These are phyloP conservation scores for Stichopus horrens DNA, from an alignment of 53 echinoderm and acorn worm genomes.

Conservation along the genomic window DNA sequence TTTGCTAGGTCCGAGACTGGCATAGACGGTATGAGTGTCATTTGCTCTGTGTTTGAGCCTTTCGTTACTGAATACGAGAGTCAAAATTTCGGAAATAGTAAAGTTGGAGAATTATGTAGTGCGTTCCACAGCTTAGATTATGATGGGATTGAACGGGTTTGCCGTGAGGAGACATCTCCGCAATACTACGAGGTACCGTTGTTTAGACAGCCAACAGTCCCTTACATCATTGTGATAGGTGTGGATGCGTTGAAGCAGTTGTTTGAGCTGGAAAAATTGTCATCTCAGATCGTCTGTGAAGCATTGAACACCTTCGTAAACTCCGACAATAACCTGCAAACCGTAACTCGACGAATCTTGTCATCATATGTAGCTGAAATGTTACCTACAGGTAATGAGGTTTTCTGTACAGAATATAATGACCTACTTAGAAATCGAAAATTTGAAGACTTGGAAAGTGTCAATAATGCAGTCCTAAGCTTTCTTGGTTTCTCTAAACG, in stretches of 20 bases:
- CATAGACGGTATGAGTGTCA: background rate
- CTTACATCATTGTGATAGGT: background rate
- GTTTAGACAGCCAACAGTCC: background rate
- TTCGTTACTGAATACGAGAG: background rate
- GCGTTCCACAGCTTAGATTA: background rate
- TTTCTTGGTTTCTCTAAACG: background rate
- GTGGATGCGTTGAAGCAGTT: background rate
- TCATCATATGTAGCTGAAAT: background rate
- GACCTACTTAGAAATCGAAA: background rate
- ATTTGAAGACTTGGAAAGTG: background rate
- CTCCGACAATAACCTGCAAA: background rate
- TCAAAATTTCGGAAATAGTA: background rate
- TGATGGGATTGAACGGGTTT: background rate
- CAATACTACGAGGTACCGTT: background rate
- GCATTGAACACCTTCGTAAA: background rate
- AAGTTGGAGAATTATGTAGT: background rate
- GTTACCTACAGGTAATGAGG: background rate
- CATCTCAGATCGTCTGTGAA: background rate
- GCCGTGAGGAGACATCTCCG: background rate
- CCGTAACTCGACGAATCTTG: background rate
- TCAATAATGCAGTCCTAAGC: background rate
- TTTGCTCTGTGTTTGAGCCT: constrained; percentile 1
- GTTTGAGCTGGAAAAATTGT: background rate
- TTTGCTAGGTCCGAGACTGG: background rate
- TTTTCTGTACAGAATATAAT: too few relatives aligned